Percentiles rank a stretch among this genome's conserved stretches.
Conservation (phyloP, 2,113 vertebrate genomes). For the Antennarius striatus region DNA sequence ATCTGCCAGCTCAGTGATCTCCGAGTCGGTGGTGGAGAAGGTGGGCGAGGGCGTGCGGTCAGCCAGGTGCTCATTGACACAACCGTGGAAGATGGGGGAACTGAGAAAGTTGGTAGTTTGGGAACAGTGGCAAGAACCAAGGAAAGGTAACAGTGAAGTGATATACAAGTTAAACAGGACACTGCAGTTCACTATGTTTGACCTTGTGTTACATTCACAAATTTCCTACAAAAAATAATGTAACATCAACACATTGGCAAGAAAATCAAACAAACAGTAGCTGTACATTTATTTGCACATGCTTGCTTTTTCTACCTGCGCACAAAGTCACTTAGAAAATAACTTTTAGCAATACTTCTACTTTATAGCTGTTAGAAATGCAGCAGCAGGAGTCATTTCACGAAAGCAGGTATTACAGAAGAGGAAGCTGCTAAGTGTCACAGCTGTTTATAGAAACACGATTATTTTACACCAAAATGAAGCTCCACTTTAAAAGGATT, state of each 20-base stretch:
- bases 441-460: slow-evolving; percentile 31
- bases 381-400: slow-evolving; percentile 26
- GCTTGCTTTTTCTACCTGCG: no score
- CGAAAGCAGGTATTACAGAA: slow-evolving; percentile 46
- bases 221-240: slow-evolving; percentile 1
- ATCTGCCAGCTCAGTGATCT: slow-evolving; percentile 98
- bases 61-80: slow-evolving; percentile 95
- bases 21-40: slow-evolving; percentile 97
- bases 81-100: slow-evolving; percentile 98
- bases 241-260: background rate
- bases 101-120: slow-evolving; percentile 73
- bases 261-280: background rate
- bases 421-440: slow-evolving; percentile 17
- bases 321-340: background rate
- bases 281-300: background rate
- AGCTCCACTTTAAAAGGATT: slow-evolving; percentile 49
- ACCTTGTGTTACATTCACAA: slow-evolving; percentile 5
- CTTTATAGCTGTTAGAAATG: background rate
- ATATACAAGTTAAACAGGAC: slow-evolving; percentile 41
- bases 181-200: background rate
- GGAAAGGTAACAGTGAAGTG: slow-evolving; percentile 45
- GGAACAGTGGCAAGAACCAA: slow-evolving; percentile 38
- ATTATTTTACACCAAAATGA: slow-evolving; percentile 39
- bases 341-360: background rate
- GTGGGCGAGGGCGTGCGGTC: slow-evolving; percentile 99